Percentiles rank a stretch among this genome's conserved stretches.
These are phyloP conservation scores for Phataginus tetradactyla DNA, from an alignment of 2,797 vertebrate species.

Conservation along the genomic window DNA sequence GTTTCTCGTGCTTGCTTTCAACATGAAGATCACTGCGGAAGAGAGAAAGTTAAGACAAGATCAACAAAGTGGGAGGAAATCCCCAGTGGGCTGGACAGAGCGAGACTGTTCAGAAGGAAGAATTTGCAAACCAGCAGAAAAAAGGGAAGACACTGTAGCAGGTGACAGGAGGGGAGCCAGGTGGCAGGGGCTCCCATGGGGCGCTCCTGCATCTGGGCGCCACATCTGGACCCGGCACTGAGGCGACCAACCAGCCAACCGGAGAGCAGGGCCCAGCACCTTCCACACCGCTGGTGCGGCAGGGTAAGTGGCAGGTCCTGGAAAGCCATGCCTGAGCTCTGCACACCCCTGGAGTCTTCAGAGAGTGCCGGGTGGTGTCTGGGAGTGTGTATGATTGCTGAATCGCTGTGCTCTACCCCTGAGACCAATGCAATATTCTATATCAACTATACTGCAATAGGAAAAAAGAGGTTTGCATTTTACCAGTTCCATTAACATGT, in stretches of 20 bases:
- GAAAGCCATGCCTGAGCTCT: background rate
- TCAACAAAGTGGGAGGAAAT: background rate
- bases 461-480: background rate
- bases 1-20: background rate
- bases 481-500: no score
- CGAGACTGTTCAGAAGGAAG: background rate
- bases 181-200: background rate
- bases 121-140: background rate
- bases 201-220: background rate
- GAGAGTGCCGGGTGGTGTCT: no score
- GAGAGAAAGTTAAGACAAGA: background rate
- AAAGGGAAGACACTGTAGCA: background rate
- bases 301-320: background rate
- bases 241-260: fast-evolving
- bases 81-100: background rate
- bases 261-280: background rate
- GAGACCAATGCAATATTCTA: no score
- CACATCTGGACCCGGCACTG: background rate
- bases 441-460: no score
- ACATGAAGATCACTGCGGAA: background rate
- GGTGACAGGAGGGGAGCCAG: background rate
- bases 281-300: background rate
- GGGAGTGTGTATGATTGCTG: no score
- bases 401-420: no score
- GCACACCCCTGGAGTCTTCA: no score